Percentiles rank a stretch among this genome's conserved stretches.
Evolutionary conservation across 2,888 invertebrate species (phyloP).

Genomic region (Pandemis heparana): DNA sequence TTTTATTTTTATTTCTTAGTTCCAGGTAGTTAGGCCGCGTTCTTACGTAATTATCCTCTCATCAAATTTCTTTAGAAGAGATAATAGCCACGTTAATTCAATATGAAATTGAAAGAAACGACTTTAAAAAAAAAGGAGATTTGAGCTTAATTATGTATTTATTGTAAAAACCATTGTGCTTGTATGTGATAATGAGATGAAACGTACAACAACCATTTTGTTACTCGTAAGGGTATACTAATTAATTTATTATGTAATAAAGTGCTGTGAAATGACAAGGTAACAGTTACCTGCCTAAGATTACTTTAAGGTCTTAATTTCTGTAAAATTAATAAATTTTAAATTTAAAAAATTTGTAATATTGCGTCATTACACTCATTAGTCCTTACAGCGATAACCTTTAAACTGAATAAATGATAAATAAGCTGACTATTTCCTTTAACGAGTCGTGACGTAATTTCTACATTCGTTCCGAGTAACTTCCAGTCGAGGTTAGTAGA

Average conservation of each 20-base stretch:
- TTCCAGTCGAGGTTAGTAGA: not conserved
- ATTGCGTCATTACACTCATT: not conserved
- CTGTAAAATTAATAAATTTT: not conserved
- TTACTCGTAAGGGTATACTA: not conserved
- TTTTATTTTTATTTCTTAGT: too few relatives aligned
- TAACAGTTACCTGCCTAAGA: not conserved
- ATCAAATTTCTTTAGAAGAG: too few relatives aligned
- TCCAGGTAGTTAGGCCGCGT: too few relatives aligned
- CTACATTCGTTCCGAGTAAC: not conserved
- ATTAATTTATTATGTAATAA: slow-evolving; percentile 23
- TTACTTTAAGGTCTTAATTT: slow-evolving; percentile 2
- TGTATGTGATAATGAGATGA: not conserved
- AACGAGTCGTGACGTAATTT: not conserved
- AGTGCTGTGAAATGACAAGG: slow-evolving; percentile 15
- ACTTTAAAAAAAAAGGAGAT: too few relatives aligned
- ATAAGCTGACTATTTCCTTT: not conserved
- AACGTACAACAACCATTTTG: not conserved
- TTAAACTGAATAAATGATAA: not conserved
- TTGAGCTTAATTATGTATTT: too few relatives aligned
- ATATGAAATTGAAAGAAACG: too few relatives aligned
- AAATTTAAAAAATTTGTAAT: not conserved
- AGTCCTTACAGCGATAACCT: not conserved
- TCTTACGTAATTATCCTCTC: too few relatives aligned
- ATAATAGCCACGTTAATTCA: too few relatives aligned
- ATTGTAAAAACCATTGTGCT: too few relatives aligned